Evolutionary conservation across 2,888 invertebrate species (phyloP).

Genomic region (Calliopum simillimum): DNA sequence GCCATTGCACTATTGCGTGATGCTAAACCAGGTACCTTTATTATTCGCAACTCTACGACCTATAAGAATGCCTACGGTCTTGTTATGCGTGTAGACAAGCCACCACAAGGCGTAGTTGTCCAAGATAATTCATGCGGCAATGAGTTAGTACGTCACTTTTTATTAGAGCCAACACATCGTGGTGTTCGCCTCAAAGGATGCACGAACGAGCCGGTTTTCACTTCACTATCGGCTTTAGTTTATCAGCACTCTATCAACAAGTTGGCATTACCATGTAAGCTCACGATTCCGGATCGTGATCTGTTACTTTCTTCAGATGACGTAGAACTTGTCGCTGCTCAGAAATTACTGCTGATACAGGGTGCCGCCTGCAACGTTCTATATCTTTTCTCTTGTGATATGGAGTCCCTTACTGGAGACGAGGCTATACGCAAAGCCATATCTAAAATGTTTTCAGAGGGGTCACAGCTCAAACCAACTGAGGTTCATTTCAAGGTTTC

Average conservation of each 20-base stretch:
- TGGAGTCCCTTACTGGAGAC: constrained; percentile 91
- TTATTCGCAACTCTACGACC: constrained; percentile 90
- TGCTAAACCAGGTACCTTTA: constrained; percentile 91
- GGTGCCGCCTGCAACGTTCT: constrained; percentile 93
- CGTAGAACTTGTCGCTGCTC: constrained; percentile 49
- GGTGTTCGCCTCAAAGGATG: constrained; percentile 96
- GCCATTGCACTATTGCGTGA: constrained; percentile 89
- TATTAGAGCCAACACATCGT: constrained; percentile 95
- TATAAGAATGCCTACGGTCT: constrained; percentile 87
- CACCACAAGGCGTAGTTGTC: constrained; percentile 78
- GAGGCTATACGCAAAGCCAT: constrained; percentile 85
- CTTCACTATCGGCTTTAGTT: constrained; percentile 94
- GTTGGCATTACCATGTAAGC: constrained; percentile 92
- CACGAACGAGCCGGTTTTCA: constrained; percentile 96
- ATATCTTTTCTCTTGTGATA: constrained; percentile 88
- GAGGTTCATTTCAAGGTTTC: constrained; percentile 97
- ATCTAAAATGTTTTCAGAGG: constrained; percentile 73
- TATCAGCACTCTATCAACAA: constrained; percentile 98
- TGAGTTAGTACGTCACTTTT: constrained; percentile 93
- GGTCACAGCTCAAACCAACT: constrained; percentile 73
- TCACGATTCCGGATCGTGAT: constrained; percentile 77
- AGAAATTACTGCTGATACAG: constrained; percentile 70
- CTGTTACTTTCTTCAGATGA: constrained; percentile 45
- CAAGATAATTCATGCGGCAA: constrained; percentile 70
- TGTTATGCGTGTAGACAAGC: constrained; percentile 88